Percentiles rank a stretch among this genome's conserved stretches.
These are phyloP conservation scores for Catocala fraxini DNA, from an alignment of 2,888 invertebrate species.

Conservation along the genomic window DNA sequence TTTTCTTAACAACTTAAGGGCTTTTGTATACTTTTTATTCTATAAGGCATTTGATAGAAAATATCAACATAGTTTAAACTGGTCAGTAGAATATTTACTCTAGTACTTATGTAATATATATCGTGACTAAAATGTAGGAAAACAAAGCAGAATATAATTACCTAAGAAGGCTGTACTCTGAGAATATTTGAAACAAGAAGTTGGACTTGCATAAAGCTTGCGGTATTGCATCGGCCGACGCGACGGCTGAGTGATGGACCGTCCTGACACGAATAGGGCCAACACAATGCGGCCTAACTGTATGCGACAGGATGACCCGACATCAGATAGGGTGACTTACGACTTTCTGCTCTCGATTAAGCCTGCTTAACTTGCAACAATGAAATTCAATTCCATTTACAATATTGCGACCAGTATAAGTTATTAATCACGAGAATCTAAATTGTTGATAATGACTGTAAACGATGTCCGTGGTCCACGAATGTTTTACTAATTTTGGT, in stretches of 20 bases:
- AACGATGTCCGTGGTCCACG: conserved; percentile 74
- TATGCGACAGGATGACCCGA: conserved; percentile 76
- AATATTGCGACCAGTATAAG: conserved; percentile 63
- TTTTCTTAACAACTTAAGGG: conserved; percentile 17
- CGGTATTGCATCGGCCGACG: conserved; percentile 61
- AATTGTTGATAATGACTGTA: conserved; percentile 76
- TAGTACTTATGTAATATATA: conserved; percentile 10
- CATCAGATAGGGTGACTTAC: conserved; percentile 70
- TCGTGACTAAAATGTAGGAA: conserved; percentile 29
- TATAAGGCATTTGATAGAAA: background rate
- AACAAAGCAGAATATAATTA: conserved; percentile 39
- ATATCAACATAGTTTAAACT: background rate
- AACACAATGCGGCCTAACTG: conserved; percentile 78
- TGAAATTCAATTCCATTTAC: conserved; percentile 49
- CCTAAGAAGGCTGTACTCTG: conserved; percentile 37
- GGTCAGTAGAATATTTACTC: background rate
- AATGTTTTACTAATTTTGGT: conserved; percentile 80
- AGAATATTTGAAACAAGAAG: conserved; percentile 48
- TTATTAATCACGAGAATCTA: conserved; percentile 74
- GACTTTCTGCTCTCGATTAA: conserved; percentile 55
- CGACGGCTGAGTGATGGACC: conserved; percentile 69
- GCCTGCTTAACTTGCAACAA: conserved; percentile 57
- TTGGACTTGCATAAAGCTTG: conserved; percentile 65
- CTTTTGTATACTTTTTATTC: background rate
- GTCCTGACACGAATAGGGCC: conserved; percentile 76